Evolutionary conservation across 2,888 invertebrate species (phyloP).

Genomic region (Nymphalis polychloros): DNA sequence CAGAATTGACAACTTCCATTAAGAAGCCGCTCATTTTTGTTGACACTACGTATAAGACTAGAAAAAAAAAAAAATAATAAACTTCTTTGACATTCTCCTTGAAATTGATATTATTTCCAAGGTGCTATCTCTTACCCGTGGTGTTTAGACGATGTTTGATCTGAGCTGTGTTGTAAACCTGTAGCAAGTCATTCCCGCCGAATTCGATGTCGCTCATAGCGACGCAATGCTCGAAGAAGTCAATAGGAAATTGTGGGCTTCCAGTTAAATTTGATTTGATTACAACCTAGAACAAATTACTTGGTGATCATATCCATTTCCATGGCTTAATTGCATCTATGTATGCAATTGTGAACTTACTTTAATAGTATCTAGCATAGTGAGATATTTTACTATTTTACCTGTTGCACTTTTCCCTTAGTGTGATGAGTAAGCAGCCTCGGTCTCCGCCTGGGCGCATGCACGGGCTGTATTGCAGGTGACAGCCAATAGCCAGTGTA

Average conservation of each 20-base stretch:
- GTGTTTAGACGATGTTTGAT: slow-evolving; percentile 95
- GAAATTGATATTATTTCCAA: not conserved
- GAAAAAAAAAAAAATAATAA: slow-evolving; percentile 30
- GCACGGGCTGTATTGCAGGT: slow-evolving; percentile 80
- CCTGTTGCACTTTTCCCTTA: slow-evolving; percentile 68
- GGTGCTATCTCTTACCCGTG: slow-evolving; percentile 54
- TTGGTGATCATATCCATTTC: too few species aligned
- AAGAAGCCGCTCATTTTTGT: slow-evolving; percentile 95
- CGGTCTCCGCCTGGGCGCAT: slow-evolving; percentile 65
- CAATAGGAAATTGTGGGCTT: slow-evolving; percentile 92
- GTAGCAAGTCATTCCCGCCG: slow-evolving; percentile 96
- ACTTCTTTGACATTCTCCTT: not conserved
- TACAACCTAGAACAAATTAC: slow-evolving; percentile 55
- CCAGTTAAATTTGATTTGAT: slow-evolving; percentile 78
- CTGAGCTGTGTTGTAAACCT: slow-evolving; percentile 96
- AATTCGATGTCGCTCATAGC: slow-evolving; percentile 96
- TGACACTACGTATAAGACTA: slow-evolving; percentile 95
- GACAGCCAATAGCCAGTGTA: slow-evolving; percentile 86
- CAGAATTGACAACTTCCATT: slow-evolving; percentile 93
- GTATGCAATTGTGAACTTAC: too few species aligned
- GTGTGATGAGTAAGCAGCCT: slow-evolving; percentile 56
- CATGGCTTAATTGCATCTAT: too few species aligned
- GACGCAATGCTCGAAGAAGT: slow-evolving; percentile 98
- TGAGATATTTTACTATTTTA: slow-evolving; percentile 33
- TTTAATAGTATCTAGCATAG: too few species aligned